phyloP scores from a whole-genome alignment of 2,888 invertebrate genomes.

The Phyllotreta striolata region DNA sequence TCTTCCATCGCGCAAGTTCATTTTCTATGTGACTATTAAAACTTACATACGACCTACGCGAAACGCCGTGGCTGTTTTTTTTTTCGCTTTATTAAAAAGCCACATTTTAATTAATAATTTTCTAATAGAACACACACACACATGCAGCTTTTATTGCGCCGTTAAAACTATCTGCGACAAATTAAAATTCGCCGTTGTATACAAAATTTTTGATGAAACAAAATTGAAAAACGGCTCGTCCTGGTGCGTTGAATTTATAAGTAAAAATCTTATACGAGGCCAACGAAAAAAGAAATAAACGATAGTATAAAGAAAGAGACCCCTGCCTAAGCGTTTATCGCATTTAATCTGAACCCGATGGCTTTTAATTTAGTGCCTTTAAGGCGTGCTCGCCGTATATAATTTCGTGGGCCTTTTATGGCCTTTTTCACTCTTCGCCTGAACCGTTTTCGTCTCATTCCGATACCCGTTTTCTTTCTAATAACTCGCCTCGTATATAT shows the following conservation, averaged over 20 bases:
- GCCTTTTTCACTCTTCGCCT: constrained; percentile 24
- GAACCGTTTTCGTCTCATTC: too few relatives aligned
- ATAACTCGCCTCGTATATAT: too few relatives aligned
- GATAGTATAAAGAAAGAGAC: constrained; percentile 10
- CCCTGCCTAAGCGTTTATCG: constrained; percentile 42
- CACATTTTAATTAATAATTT: constrained; percentile 11
- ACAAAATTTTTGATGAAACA: too few relatives aligned
- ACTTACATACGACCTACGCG: constrained; percentile 7
- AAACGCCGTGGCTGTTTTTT: neutral
- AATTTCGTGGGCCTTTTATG: constrained; percentile 48
- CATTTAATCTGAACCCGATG: constrained; percentile 48
- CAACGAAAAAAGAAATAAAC: constrained; percentile 15
- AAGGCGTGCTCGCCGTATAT: constrained; percentile 51
- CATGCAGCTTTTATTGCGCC: neutral
- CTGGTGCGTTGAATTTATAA: constrained; percentile 13
- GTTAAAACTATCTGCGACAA: constrained; percentile 1
- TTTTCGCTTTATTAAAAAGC: constrained; percentile 10
- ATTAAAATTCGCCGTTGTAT: too few relatives aligned
- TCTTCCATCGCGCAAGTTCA: neutral
- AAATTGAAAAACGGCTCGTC: too few relatives aligned
- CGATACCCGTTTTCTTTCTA: too few relatives aligned
- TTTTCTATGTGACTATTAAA: constrained; percentile 6
- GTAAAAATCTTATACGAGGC: neutral
- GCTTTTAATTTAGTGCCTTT: constrained; percentile 50
- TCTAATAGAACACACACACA: constrained; percentile 3